A percentile compares a stretch with the other conserved stretches of the same genome.
phyloP scores from a whole-genome alignment of 2,113 vertebrate genomes.

The Megaptera novaeangliae region DNA sequence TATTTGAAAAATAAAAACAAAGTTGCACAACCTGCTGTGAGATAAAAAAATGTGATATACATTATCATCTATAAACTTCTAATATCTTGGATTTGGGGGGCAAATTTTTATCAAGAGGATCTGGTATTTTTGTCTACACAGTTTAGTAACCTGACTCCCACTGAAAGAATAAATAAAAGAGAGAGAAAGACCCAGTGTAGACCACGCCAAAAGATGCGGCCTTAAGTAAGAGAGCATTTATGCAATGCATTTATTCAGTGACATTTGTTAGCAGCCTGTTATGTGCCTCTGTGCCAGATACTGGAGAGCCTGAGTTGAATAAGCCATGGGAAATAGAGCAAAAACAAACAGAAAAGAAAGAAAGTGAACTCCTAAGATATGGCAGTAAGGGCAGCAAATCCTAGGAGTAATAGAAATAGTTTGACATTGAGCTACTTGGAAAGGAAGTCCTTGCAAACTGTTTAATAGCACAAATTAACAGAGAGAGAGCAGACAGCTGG shows the following conservation, averaged over 20 bases:
- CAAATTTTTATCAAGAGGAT: background rate
- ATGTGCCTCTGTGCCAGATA: background rate
- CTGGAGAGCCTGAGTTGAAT: background rate
- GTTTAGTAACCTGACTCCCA: background rate
- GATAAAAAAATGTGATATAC: background rate
- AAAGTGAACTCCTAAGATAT: background rate
- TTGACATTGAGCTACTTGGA: background rate
- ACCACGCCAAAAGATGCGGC: background rate
- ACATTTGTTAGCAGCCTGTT: background rate
- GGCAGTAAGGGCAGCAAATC: background rate
- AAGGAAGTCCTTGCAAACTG: background rate
- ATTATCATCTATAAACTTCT: background rate
- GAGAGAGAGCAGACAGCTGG: background rate
- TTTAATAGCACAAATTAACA: background rate
- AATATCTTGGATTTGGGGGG: background rate
- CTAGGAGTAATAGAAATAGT: background rate
- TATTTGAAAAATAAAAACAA: background rate
- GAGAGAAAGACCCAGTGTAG: background rate
- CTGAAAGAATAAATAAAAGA: background rate
- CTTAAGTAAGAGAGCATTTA: background rate
- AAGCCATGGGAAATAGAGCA: background rate
- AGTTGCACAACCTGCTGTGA: background rate
- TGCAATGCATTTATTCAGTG: background rate
- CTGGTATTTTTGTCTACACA: background rate
- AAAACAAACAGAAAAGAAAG: background rate